Percentiles rank a stretch among this genome's conserved stretches.
Conservation (phyloP, 2,888 invertebrate species). For the Hedya salicella region DNA sequence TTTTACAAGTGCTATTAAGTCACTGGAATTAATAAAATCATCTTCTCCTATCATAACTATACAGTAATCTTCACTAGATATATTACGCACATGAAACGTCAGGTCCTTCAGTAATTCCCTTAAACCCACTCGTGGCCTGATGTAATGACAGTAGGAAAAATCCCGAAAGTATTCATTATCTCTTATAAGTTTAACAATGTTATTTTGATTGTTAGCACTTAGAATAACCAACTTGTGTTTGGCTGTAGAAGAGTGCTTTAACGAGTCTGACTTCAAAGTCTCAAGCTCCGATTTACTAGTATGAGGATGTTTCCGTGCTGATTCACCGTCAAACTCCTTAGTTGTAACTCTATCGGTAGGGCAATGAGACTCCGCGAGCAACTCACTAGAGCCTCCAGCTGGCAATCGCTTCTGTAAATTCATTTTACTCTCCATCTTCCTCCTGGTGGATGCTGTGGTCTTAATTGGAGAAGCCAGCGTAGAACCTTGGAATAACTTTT, state of each 20-base stretch:
- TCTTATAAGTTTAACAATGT: conserved; percentile 3
- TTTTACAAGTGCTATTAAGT: not conserved
- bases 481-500: not conserved
- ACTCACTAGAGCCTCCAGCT: not conserved
- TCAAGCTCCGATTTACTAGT: no score
- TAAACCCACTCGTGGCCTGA: not conserved
- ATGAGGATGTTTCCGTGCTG: not conserved
- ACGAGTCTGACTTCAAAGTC: not conserved
- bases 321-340: not conserved
- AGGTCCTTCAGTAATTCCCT: conserved; percentile 2
- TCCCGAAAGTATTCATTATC: not conserved
- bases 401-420: not conserved
- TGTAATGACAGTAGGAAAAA: conserved; percentile 9
- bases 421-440: not conserved
- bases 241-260: not conserved
- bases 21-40: not conserved
- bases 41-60: conserved; percentile 11
- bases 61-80: conserved; percentile 12
- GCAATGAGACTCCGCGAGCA: not conserved
- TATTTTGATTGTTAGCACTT: conserved; percentile 21
- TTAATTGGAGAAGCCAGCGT: not conserved
- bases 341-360: not conserved
- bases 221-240: conserved; percentile 13
- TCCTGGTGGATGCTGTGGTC: no score
- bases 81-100: not conserved